Conservation (phyloP, 2,888 invertebrate genomes). For the Lasius platythorax region DNA sequence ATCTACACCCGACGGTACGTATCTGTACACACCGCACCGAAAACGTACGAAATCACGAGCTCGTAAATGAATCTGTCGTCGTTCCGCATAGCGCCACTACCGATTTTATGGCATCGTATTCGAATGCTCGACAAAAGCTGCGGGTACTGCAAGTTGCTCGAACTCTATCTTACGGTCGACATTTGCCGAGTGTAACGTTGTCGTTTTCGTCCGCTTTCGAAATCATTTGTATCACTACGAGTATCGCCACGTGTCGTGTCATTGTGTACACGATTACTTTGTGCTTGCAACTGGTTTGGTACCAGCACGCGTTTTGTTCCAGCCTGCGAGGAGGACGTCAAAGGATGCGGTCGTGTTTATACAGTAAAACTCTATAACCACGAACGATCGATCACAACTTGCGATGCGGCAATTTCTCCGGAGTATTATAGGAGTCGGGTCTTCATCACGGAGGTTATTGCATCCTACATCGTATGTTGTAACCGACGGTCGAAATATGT, state of each 20-base stretch:
- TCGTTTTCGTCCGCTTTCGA: conserved; percentile 19
- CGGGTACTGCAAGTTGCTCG: conserved; percentile 38
- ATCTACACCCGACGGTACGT: not conserved
- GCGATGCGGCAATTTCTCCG: not conserved
- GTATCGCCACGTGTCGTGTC: conserved; percentile 19
- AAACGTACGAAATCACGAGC: conserved; percentile 49
- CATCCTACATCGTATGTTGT: not conserved
- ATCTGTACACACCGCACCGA: conserved; percentile 1
- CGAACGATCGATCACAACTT: conserved; percentile 28
- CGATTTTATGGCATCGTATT: conserved; percentile 70
- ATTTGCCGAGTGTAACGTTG: not conserved
- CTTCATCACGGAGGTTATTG: conserved; percentile 7
- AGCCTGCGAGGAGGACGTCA: not conserved
- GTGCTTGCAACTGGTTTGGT: not conserved
- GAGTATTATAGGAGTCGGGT: not conserved
- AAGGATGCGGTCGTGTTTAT: conserved; percentile 28
- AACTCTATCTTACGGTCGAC: conserved; percentile 53
- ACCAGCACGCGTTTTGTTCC: conserved; percentile 29
- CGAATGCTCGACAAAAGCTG: conserved; percentile 57
- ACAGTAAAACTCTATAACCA: conserved; percentile 19
- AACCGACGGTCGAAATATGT: not conserved
- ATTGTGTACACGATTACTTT: not conserved
- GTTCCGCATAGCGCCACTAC: conserved; percentile 40
- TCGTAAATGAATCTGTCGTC: conserved; percentile 62
- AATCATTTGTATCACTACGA: conserved; percentile 1